A percentile compares a stretch with the other conserved stretches of the same genome.
Conservation (phyloP, 2,888 invertebrate species). For the Rotaria socialis region DNA sequence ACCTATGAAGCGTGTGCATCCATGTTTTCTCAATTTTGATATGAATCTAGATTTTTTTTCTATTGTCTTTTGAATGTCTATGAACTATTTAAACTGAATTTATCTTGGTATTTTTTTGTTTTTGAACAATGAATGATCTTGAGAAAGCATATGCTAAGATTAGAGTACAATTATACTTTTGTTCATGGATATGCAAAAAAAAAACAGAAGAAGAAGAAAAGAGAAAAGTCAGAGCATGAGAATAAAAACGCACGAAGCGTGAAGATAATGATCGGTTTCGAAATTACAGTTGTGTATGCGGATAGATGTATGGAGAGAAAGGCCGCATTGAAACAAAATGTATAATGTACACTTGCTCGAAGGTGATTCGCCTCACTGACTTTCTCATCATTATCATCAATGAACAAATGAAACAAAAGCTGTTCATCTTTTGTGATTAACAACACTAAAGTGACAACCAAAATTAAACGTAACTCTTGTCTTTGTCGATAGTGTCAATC, state of each 20-base stretch:
- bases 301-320: neutral
- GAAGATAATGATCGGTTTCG: constrained; percentile 35
- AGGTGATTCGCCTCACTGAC: constrained; percentile 26
- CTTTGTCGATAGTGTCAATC: neutral
- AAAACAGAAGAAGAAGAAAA: too few species aligned
- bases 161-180: neutral
- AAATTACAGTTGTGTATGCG: constrained; percentile 3
- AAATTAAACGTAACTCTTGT: neutral
- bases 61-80: too few species aligned
- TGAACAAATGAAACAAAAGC: neutral
- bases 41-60: neutral
- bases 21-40: neutral
- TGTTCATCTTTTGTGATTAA: neutral
- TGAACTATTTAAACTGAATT: too few species aligned
- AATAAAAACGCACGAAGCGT: neutral
- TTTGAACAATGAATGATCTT: neutral
- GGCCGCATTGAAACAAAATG: neutral
- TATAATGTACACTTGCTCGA: constrained; percentile 22
- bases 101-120: neutral
- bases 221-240: neutral
- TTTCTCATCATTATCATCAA: constrained; percentile 34
- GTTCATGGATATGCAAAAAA: neutral
- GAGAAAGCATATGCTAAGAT: neutral
- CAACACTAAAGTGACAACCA: neutral
- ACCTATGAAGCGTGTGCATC: neutral